Evolutionary conservation across 2,888 invertebrate species (phyloP), one percentile per base, ranked within the genome.

Genomic region (Tiliacea citrago): DNA sequence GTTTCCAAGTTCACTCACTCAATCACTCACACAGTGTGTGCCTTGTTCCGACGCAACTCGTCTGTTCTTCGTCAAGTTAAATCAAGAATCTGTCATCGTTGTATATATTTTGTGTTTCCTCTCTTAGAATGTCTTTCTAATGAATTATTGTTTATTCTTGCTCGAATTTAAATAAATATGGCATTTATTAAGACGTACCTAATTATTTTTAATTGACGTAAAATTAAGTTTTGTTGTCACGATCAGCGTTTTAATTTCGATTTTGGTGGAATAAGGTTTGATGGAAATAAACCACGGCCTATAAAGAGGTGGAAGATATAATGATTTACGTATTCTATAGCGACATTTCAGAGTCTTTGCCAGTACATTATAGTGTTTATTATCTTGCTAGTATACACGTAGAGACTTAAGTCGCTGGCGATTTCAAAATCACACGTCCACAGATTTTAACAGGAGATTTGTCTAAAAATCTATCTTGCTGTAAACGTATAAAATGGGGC

Each of bases 81-180:
- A 77, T 82, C 70, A 77, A 80, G 68, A 65, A 53, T 63, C 55
- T 72, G 63, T 66, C 85, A 77, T 68, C 67, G 57, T 55, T n/a
- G 58, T 39, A 57, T 58, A 45, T 67, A 66, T 58, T 8, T n/a
- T 75, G 69, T 67, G 55, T 68, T 29, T 61, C 49, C 18, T 53
- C 29, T 49, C 39, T 24, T 7, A 39, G 29, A 68, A 69, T 62
- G 29, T 65, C 7, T 42, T 65, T 55, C 18, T 45, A 70, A 51
- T 79, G 1, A 66, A 47, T 70, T 69, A 45, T 68, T 79, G 8
- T 62, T 47, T 47, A 45, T 60, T 49, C 18, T 9, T 24, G 8
- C 21, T 12, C 12, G n/a, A 45, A 1, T 77, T 75, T 13, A 29
- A 76, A 63, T 75, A 77, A 47, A 53, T 9, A 53, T 53, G 58